Percentiles rank a stretch among this genome's conserved stretches.
phyloP scores from a whole-genome alignment of 2,888 invertebrate species.

The Conchocele bisecta region DNA sequence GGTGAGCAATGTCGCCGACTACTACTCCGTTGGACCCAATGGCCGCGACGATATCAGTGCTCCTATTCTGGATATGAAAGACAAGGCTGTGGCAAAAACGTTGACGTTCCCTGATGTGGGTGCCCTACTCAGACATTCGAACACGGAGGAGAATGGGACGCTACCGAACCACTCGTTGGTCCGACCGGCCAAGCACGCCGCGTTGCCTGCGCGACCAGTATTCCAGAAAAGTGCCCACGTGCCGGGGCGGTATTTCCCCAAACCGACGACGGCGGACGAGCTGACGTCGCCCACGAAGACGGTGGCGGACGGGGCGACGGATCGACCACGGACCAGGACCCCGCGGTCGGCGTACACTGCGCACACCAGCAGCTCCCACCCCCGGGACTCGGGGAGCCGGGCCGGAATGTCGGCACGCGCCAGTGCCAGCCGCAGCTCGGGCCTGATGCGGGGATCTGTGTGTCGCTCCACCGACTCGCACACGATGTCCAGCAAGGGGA shows the following conservation, averaged over 20 bases:
- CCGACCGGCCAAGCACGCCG: constrained; percentile 29
- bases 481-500: constrained; percentile 26
- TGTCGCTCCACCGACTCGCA: constrained; percentile 36
- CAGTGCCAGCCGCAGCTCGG: constrained; percentile 9
- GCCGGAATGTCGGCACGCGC: neutral
- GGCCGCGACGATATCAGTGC: constrained; percentile 8
- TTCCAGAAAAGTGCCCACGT: constrained; percentile 48
- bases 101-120: constrained; percentile 48
- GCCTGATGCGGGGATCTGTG: constrained; percentile 25
- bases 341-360: constrained; percentile 33
- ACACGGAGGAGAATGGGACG: neutral
- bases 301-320: constrained; percentile 2
- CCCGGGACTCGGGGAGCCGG: constrained; percentile 7
- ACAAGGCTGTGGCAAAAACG: constrained; percentile 35
- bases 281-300: constrained; percentile 10
- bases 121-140: constrained; percentile 18
- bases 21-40: constrained; percentile 7
- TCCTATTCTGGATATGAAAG: constrained; percentile 32
- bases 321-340: constrained; percentile 43
- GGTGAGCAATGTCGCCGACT: constrained; percentile 33
- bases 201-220: constrained; percentile 46
- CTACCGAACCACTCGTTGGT: neutral
- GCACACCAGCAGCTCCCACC: constrained; percentile 12
- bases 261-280: constrained; percentile 49
- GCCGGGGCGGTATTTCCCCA: constrained; percentile 67